Conservation (phyloP, 2,888 invertebrate species). For the Pseudococcus jackbeardsleyi region DNA sequence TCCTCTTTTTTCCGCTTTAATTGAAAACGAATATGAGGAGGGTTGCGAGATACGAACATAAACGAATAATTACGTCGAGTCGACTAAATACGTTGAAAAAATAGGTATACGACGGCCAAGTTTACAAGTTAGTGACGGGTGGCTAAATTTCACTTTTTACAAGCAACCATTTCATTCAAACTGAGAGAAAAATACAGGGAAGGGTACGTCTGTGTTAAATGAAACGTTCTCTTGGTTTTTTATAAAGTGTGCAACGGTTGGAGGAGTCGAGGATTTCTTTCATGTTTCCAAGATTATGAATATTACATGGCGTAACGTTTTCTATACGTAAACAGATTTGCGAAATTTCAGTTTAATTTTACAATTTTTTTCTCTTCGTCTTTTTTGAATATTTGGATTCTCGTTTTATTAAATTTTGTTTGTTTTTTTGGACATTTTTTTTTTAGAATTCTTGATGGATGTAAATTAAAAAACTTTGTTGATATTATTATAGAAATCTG, state of each 20-base stretch:
- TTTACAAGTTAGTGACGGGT: not conserved
- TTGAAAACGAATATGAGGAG: constrained; percentile 7
- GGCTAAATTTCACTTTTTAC: constrained; percentile 8
- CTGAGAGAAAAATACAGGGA: not conserved
- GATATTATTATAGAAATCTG: not conserved
- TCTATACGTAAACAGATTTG: not conserved
- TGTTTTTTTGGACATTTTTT: no score
- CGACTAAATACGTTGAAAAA: not conserved
- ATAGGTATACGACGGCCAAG: not conserved
- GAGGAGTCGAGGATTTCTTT: not conserved
- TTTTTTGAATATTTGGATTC: not conserved
- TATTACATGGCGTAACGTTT: not conserved
- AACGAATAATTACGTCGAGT: constrained; percentile 22
- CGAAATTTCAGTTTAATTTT: constrained; percentile 2
- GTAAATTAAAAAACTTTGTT: not conserved
- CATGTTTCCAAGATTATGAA: not conserved
- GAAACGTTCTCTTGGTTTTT: not conserved
- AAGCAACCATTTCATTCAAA: not conserved
- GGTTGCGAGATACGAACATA: not conserved
- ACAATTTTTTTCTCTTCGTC: not conserved
- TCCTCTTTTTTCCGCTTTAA: not conserved
- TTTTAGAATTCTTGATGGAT: not conserved
- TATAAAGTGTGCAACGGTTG: not conserved
- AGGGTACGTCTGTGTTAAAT: not conserved
- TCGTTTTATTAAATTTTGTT: no score